Evolutionary conservation across 2,113 vertebrate genomes (phyloP).

Genomic region (Syrrhaptes paradoxus): DNA sequence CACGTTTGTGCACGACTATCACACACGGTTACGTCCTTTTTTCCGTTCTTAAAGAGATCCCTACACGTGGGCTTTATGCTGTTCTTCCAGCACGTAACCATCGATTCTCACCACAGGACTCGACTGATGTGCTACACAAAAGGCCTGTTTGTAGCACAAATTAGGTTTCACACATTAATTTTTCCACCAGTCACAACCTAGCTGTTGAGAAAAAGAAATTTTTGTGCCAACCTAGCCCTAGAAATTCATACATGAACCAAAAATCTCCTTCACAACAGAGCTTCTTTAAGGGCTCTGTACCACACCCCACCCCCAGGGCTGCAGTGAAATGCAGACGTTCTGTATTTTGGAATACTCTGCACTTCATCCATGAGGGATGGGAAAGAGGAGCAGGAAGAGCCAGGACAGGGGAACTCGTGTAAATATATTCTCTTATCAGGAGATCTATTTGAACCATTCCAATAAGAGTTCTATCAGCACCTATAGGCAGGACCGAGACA

Average conservation of each 20-base stretch:
- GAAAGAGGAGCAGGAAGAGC: neutral
- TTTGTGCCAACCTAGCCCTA: neutral
- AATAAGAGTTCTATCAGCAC: neutral
- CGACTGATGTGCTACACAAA: neutral
- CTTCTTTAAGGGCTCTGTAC: neutral
- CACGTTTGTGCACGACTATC: rapidly evolving
- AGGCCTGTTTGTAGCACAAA: neutral
- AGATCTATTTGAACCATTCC: neutral
- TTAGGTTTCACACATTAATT: rapidly evolving
- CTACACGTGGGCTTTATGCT: rapidly evolving
- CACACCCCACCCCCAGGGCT: neutral
- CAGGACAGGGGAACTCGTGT: neutral
- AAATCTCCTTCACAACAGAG: neutral
- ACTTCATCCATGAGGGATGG: neutral
- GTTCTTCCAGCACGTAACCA: neutral
- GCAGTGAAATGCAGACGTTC: neutral
- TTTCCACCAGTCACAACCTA: neutral
- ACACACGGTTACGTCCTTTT: too few relatives aligned
- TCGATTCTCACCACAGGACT: neutral
- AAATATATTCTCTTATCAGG: neutral
- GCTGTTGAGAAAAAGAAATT: neutral
- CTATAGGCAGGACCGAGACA: neutral
- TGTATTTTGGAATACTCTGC: neutral
- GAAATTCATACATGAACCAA: neutral
- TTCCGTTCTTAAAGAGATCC: neutral